Conservation (phyloP, 1,140 invertebrate genomes). For the Andricus grossulariae region DNA sequence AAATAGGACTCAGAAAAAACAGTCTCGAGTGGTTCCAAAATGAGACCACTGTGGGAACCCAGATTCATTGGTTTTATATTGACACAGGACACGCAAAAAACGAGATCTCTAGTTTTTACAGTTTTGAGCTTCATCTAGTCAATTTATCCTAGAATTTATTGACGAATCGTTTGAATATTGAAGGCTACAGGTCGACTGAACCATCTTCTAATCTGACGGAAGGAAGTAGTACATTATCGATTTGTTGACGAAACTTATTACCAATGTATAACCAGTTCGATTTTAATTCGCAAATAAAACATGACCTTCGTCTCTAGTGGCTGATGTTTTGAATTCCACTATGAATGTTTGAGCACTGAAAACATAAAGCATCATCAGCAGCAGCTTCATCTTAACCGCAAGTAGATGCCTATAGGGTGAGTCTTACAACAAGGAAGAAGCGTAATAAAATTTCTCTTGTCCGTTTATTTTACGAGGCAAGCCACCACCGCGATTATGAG, state of each 20-base stretch:
- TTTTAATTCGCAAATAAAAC: conserved; percentile 22
- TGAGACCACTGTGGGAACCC: too few species aligned
- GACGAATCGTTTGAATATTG: too few species aligned
- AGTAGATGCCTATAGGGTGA: conserved; percentile 2
- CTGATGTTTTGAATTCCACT: too few species aligned
- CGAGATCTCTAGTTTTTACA: too few species aligned
- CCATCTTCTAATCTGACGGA: neutral
- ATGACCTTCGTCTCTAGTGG: neutral
- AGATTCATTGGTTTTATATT: too few species aligned
- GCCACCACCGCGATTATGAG: neutral
- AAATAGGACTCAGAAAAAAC: too few species aligned
- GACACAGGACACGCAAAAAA: too few species aligned
- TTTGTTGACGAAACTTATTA: conserved; percentile 21
- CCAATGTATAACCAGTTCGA: conserved; percentile 12
- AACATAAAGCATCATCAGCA: neutral
- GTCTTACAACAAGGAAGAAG: neutral
- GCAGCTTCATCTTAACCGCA: neutral
- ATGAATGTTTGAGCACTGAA: neutral
- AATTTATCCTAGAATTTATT: too few species aligned
- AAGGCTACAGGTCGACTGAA: neutral
- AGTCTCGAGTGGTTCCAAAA: too few species aligned
- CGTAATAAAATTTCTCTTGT: conserved; percentile 6
- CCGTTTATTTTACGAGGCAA: conserved; percentile 19
- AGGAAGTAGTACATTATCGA: conserved; percentile 15
- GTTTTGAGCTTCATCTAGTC: too few species aligned